phyloP scores from a whole-genome alignment of 2,113 vertebrate genomes.

The Maccullochella peelii region DNA sequence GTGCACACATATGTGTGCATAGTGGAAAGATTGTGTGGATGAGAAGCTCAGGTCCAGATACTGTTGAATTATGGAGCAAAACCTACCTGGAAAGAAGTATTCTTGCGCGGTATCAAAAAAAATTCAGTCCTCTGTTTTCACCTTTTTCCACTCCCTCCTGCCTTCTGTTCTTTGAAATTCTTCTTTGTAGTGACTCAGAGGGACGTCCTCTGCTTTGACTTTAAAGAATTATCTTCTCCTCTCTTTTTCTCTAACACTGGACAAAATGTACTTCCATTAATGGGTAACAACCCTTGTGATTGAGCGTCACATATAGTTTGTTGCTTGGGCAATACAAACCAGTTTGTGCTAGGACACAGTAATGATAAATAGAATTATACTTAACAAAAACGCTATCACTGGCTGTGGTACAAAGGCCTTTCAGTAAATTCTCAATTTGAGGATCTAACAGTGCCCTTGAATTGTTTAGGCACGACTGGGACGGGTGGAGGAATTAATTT shows the following conservation, averaged over 20 bases:
- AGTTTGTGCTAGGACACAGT: conserved; percentile 52
- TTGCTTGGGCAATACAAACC: conserved; percentile 33
- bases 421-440: conserved; percentile 71
- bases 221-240: conserved; percentile 52
- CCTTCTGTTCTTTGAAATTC: conserved; percentile 43
- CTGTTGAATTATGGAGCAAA: conserved; percentile 74
- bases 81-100: conserved; percentile 51
- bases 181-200: conserved; percentile 40
- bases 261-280: conserved; percentile 42
- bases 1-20: not conserved
- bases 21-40: conserved; percentile 32
- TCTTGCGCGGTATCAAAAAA: conserved; percentile 34
- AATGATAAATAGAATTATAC: conserved; percentile 69
- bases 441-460: conserved; percentile 76
- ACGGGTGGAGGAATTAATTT: conserved; percentile 78
- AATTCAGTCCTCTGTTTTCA: conserved; percentile 47
- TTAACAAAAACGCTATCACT: conserved; percentile 61
- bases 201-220: conserved; percentile 54
- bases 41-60: conserved; percentile 45
- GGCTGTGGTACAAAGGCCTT: conserved; percentile 50
- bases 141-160: conserved; percentile 46
- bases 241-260: conserved; percentile 28
- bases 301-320: conserved; percentile 64
- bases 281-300: conserved; percentile 53
- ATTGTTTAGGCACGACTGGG: conserved; percentile 76